These are phyloP conservation scores for Drosophila auraria DNA, from an alignment of 1,140 invertebrate species.

Conservation along the genomic window DNA sequence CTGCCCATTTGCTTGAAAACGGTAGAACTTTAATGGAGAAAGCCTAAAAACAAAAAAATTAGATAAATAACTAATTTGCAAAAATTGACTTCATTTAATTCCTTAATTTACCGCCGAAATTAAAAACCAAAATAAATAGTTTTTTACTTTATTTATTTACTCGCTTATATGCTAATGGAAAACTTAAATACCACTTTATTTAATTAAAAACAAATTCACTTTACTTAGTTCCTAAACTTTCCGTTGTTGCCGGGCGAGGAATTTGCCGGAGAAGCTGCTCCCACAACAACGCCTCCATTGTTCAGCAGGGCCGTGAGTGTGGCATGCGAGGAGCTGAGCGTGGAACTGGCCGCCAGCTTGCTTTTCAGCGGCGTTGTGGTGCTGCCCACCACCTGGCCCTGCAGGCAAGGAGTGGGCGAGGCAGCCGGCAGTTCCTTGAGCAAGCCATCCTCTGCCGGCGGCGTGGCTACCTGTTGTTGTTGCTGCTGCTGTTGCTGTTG, in stretches of 20 bases:
- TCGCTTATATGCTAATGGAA: not conserved
- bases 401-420: constrained; percentile 57
- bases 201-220: not conserved
- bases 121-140: too few species aligned
- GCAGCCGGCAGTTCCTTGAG: constrained; percentile 52
- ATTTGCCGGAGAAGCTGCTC: constrained; percentile 10
- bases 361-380: constrained; percentile 52
- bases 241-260: constrained; percentile 20
- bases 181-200: not conserved
- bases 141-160: not conserved
- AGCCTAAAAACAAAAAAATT: too few species aligned
- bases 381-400: constrained; percentile 63
- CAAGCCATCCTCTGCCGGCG: constrained; percentile 19
- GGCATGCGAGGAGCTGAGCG: constrained; percentile 82
- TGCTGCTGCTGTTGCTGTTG: constrained; percentile 41
- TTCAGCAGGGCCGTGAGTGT: constrained; percentile 80
- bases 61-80: too few species aligned
- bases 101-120: too few species aligned
- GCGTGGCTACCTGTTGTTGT: constrained; percentile 9
- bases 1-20: not conserved
- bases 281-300: constrained; percentile 55
- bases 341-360: constrained; percentile 53
- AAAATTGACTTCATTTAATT: not conserved
- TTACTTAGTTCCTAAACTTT: constrained; percentile 61
- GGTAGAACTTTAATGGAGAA: not conserved